Percentiles rank a stretch among this genome's conserved stretches.
These are phyloP conservation scores for Limonius californicus DNA, from an alignment of 1,140 invertebrate genomes.

Conservation along the genomic window DNA sequence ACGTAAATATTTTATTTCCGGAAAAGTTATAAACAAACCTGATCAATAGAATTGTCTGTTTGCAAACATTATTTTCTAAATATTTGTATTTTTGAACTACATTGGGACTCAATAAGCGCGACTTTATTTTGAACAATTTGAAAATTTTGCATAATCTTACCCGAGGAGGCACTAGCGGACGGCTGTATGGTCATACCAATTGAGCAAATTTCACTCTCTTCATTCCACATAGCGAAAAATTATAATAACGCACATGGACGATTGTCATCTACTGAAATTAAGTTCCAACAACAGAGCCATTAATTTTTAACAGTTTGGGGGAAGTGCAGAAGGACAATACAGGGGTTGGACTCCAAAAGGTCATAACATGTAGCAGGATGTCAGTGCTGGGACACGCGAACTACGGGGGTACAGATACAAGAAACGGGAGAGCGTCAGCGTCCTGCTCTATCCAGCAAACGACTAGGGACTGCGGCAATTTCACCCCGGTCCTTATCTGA, in stretches of 20 bases:
- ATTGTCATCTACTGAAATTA: not conserved
- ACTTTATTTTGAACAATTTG: too few species aligned
- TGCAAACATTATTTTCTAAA: not conserved
- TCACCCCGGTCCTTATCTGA: not conserved
- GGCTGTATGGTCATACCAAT: constrained; percentile 67
- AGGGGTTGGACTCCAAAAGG: not conserved
- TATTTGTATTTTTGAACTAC: not conserved
- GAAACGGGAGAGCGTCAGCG: not conserved
- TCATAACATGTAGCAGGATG: not conserved
- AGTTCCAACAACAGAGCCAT: not conserved
- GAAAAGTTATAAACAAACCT: not conserved
- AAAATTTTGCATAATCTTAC: constrained; percentile 44
- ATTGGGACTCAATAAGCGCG: not conserved
- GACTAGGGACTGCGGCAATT: constrained; percentile 9
- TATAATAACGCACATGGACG: constrained; percentile 2
- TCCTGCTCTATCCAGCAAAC: not conserved
- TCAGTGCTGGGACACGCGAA: not conserved
- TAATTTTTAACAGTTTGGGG: too few species aligned
- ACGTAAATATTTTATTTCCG: not conserved
- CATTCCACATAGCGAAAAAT: constrained; percentile 50
- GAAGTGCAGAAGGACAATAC: too few species aligned
- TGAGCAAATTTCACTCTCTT: constrained; percentile 65
- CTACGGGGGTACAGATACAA: not conserved
- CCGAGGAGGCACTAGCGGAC: constrained; percentile 64
- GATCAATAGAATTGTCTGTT: not conserved